These are phyloP conservation scores for Ormyrus pomaceus DNA, from an alignment of 2,888 invertebrate species.

Conservation along the genomic window DNA sequence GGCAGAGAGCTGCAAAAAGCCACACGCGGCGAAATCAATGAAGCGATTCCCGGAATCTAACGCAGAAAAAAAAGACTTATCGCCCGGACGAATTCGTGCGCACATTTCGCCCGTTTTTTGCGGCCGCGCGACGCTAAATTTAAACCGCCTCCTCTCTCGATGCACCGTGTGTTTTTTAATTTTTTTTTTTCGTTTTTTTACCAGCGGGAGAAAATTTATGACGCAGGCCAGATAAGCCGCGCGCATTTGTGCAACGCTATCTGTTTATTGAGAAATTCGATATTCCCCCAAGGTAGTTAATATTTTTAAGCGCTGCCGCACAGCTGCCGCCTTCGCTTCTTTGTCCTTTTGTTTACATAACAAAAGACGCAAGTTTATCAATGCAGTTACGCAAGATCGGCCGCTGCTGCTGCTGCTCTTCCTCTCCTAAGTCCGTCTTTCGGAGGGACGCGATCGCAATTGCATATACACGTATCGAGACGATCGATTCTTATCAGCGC, in stretches of 20 bases:
- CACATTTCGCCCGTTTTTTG: not conserved
- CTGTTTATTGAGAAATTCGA: conserved; percentile 40
- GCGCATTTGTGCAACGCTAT: conserved; percentile 23
- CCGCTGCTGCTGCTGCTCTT: not conserved
- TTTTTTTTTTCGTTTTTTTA: not conserved
- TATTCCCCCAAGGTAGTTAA: conserved; percentile 37
- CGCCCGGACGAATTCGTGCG: not conserved
- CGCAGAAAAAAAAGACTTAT: conserved; percentile 1
- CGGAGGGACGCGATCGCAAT: not conserved
- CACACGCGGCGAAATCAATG: conserved; percentile 39
- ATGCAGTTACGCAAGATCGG: not conserved
- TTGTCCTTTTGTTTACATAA: conserved; percentile 53
- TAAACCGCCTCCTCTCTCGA: not conserved
- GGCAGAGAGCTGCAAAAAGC: too few species aligned
- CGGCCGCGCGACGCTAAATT: conserved; percentile 4
- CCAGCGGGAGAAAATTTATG: not conserved
- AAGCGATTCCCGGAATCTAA: conserved; percentile 14
- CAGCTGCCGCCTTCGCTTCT: conserved; percentile 49
- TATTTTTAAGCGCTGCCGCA: conserved; percentile 47
- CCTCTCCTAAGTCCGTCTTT: not conserved
- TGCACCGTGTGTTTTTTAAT: not conserved
- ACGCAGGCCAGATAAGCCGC: not conserved
- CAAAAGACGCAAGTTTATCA: conserved; percentile 52
- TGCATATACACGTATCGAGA: not conserved
- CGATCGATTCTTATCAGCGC: not conserved